A percentile compares a stretch with the other conserved stretches of the same genome.
These are phyloP conservation scores for Tachystola acroxantha DNA, from an alignment of 2,888 invertebrate species.

Conservation along the genomic window DNA sequence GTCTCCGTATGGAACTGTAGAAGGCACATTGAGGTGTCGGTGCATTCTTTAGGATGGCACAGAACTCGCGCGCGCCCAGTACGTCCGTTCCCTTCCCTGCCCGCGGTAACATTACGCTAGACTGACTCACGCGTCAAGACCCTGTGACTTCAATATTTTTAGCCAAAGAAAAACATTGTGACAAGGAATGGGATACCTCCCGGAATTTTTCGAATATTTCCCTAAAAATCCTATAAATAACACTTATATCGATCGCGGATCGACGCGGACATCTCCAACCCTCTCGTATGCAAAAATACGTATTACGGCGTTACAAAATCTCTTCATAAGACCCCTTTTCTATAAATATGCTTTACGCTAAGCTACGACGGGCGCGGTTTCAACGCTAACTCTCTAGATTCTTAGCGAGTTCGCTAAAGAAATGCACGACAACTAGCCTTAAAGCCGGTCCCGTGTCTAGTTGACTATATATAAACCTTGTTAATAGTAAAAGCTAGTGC, in stretches of 20 bases:
- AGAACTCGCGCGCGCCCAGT: too few relatives aligned
- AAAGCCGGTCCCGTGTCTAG: constrained; percentile 23
- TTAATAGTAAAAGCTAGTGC: constrained; percentile 43
- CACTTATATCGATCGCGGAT: constrained; percentile 7
- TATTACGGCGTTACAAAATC: constrained; percentile 54
- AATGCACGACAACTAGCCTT: constrained; percentile 14
- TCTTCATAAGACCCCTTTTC: constrained; percentile 48
- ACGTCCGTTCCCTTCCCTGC: not conserved
- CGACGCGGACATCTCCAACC: constrained; percentile 16
- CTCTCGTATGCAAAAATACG: constrained; percentile 57
- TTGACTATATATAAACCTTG: constrained; percentile 36
- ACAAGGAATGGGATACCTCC: constrained; percentile 6
- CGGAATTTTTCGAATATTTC: constrained; percentile 4
- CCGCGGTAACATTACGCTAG: too few relatives aligned
- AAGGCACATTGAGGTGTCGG: too few relatives aligned
- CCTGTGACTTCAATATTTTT: constrained; percentile 19
- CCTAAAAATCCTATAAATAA: constrained; percentile 8
- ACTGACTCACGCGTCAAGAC: constrained; percentile 1
- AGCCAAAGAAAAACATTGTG: constrained; percentile 9
- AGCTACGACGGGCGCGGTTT: constrained; percentile 31
- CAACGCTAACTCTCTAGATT: constrained; percentile 16
- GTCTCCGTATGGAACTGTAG: too few relatives aligned
- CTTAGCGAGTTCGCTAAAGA: constrained; percentile 7
- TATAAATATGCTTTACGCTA: constrained; percentile 48
- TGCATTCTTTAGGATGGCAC: too few relatives aligned